Base-by-base conservation (phyloP, 2,113 vertebrate species). In the Otolemur garnettii region DNA sequence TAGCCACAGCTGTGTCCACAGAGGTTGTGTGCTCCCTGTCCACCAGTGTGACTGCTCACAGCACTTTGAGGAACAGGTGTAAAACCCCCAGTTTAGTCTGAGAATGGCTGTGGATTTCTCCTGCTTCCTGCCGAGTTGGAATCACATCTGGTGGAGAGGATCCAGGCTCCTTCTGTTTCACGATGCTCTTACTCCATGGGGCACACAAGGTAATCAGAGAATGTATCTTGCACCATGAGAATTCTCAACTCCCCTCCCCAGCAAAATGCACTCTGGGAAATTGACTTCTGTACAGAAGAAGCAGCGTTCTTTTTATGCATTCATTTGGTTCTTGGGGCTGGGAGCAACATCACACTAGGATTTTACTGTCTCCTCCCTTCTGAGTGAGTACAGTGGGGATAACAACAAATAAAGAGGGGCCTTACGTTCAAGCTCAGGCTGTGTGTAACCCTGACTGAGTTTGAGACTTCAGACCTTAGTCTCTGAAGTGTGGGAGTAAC, bases 1-100 rank as follows among this genome's bases (percentile, higher is more conserved):
- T 57, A 22, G 22, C 28, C 85, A 85, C 74, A 80, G 71, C 59
- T 80, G 12, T 80, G 45, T 85, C 94, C 85, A 79, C 74, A 92
- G 62, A 81, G 26, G 35, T 42, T 53, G 33, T 38, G 9, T 22
- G 30, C 33, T 71, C 26, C 7, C 57, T 85, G 74, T 30, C 53
- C 77, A 55, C 18, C 53, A 33, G 57, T 18, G 72, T 78, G 84
- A 55, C 38, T 72, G 55, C 62, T 30, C 60, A 57, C 45, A 35
- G 19, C 18, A 75, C 24, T 42, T 72, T 69, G 59, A 79, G 79
- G 80, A 91, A 74, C 10, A 33, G 42, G 55, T 18, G n/a, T 11
- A 57, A 90, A 93, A 77, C 26, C 19, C 24, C 68, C 0, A 4
- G 6, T 42, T 50, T 80, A 24, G 50, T 35, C 21, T 1, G 1